A percentile compares a stretch with the other conserved stretches of the same genome.
These are phyloP conservation scores for Tortricodes alternella DNA, from an alignment of 2,888 invertebrate species.

Conservation along the genomic window DNA sequence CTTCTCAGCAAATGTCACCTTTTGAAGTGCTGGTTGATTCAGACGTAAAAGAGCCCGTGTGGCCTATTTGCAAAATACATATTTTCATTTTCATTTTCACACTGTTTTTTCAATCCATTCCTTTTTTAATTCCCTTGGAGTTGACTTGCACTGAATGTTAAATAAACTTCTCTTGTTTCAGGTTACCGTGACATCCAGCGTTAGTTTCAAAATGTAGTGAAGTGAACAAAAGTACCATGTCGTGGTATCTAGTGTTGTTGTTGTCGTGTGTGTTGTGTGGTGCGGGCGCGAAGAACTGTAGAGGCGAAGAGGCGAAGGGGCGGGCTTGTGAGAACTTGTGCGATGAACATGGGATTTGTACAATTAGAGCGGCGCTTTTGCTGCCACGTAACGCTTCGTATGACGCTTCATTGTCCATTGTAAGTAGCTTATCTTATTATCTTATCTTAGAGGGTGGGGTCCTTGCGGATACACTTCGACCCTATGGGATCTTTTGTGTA, in stretches of 20 bases:
- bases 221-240: slow-evolving; percentile 45
- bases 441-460: no score
- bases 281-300: slow-evolving; percentile 58
- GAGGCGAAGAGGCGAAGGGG: slow-evolving; percentile 60
- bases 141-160: no score
- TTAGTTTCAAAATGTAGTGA: slow-evolving; percentile 44
- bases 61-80: no score
- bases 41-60: no score
- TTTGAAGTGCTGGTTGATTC: no score
- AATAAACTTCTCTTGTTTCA: slow-evolving; percentile 19
- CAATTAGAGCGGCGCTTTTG: slow-evolving; percentile 85
- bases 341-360: slow-evolving; percentile 76
- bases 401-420: slow-evolving; percentile 79
- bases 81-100: no score
- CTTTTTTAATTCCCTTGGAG: no score
- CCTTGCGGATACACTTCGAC: no score
- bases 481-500: no score
- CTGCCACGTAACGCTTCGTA: slow-evolving; percentile 83
- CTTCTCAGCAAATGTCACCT: no score
- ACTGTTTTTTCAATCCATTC: no score
- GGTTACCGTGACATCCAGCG: slow-evolving; percentile 32
- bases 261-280: slow-evolving; percentile 44
- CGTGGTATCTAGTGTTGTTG: slow-evolving; percentile 50
- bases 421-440: no score
- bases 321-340: slow-evolving; percentile 77